Evolutionary conservation across 2,113 vertebrate species (phyloP).

Genomic region (Nipponia nippon): DNA sequence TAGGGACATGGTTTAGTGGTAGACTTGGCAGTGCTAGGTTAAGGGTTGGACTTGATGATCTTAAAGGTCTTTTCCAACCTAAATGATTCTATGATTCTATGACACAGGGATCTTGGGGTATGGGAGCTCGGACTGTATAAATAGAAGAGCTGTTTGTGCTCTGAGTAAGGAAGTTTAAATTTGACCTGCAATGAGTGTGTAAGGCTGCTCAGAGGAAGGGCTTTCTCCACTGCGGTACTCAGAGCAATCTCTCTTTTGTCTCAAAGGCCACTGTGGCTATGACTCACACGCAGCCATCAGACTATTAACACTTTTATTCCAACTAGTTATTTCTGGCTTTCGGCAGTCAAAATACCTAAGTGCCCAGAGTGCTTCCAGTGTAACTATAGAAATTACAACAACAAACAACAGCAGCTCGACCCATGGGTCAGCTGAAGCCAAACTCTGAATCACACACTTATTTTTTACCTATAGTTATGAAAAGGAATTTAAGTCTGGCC

Average conservation of each 20-base stretch:
- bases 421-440: constrained; percentile 37
- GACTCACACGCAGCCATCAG: constrained; percentile 55
- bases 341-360: constrained; percentile 22
- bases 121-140: background rate
- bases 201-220: constrained; percentile 20
- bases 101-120: background rate
- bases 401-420: constrained; percentile 54
- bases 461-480: constrained; percentile 31
- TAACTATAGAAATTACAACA: constrained; percentile 69
- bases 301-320: constrained; percentile 68
- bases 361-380: constrained; percentile 37
- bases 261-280: constrained; percentile 39
- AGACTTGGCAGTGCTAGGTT: background rate
- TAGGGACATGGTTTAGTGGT: background rate
- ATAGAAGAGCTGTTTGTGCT: background rate
- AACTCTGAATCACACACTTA: constrained; percentile 50
- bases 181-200: background rate
- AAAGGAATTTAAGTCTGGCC: background rate
- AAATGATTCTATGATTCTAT: background rate
- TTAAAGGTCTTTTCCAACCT: background rate
- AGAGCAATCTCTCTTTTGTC: constrained; percentile 49
- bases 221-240: background rate
- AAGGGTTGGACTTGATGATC: background rate
- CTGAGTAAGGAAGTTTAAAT: background rate
- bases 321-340: constrained; percentile 63